Evolutionary conservation across 1,140 invertebrate species (phyloP), one percentile per base, ranked within the genome.

Genomic region (Tetraneura akinire): DNA sequence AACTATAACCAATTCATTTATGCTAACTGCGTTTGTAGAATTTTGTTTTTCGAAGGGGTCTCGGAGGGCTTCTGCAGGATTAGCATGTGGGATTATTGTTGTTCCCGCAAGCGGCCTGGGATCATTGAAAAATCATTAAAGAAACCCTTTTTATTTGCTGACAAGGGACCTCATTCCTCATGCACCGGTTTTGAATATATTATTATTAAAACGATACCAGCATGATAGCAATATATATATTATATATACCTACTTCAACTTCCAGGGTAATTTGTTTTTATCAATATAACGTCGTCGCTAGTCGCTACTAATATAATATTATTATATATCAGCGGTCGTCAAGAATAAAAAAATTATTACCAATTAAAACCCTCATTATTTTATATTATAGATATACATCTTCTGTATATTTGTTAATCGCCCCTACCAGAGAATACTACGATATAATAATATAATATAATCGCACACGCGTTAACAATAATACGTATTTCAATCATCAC

Each of bases 71-170:
- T 60, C 53, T 78, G 37, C 13, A 8, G 74, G 37, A 78, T 78
- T 78, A 78, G 37, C 55, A 60, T 47, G 55, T 29, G 55, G 74
- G 74, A 78, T 78, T 78, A 62, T 78, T 62, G 74, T 78, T 62
- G 51, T 78, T 26, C 26, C 71, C 51, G 26, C 71, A 21, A 26
- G 53, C 32, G 51, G n/a, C 29, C 51, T 8, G 55, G 29, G 29
- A 62, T 78, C 55, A 62, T 78, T 42, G 53, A 60, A 51, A 78
- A 78, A 78, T 78, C 55, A 78, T 78, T 78, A 60, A 60, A 60
- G 53, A 60, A 78, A 18, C 74, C 74, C 74, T 78, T 78, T 78
- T 78, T 60, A 26, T 78, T 78, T 78, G 37, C 45, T 26, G 45
- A 49, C 66, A 49, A 49, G 21, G 45, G 21, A 21, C 21, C 66